These are phyloP conservation scores for Seriola aureovittata DNA, from an alignment of 2,113 vertebrate species.

Conservation along the genomic window DNA sequence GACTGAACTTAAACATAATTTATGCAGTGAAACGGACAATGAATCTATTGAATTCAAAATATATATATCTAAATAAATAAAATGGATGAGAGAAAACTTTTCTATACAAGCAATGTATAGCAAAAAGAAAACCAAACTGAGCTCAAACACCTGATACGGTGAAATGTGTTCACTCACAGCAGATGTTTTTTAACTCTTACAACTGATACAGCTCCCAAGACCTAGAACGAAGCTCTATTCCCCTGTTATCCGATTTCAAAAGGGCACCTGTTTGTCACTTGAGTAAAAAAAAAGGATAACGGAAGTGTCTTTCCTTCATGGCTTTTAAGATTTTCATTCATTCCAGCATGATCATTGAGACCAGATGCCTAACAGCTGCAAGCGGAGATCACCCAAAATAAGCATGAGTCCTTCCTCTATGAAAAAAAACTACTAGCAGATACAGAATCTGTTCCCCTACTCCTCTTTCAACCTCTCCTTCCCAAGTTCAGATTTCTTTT, in stretches of 20 bases:
- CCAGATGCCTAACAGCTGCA: conserved; percentile 82
- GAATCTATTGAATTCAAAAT: not conserved
- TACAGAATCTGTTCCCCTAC: conserved; percentile 23
- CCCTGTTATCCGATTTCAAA: conserved; percentile 75
- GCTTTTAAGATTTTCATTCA: conserved; percentile 75
- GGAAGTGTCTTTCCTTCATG: conserved; percentile 70
- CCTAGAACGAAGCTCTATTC: conserved; percentile 44
- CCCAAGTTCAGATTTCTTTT: conserved; percentile 1
- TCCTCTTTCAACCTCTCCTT: conserved; percentile 2
- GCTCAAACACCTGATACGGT: conserved; percentile 36
- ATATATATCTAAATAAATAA: not conserved
- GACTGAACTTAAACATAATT: conserved; percentile 20
- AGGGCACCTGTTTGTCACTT: conserved; percentile 79
- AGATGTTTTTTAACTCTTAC: conserved; percentile 24
- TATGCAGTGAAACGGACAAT: not conserved
- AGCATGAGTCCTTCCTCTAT: conserved; percentile 47
- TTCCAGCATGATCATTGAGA: conserved; percentile 68
- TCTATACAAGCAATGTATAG: not conserved
- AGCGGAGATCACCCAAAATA: conserved; percentile 58
- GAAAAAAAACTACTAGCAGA: conserved; percentile 35
- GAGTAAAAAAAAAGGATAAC: conserved; percentile 38
- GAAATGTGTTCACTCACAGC: conserved; percentile 29
- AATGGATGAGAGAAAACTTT: not conserved
- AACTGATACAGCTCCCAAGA: conserved; percentile 44
- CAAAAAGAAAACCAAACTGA: not conserved